These are phyloP conservation scores for Nomia melanderi DNA, from an alignment of 1,140 invertebrate genomes.

Conservation along the genomic window DNA sequence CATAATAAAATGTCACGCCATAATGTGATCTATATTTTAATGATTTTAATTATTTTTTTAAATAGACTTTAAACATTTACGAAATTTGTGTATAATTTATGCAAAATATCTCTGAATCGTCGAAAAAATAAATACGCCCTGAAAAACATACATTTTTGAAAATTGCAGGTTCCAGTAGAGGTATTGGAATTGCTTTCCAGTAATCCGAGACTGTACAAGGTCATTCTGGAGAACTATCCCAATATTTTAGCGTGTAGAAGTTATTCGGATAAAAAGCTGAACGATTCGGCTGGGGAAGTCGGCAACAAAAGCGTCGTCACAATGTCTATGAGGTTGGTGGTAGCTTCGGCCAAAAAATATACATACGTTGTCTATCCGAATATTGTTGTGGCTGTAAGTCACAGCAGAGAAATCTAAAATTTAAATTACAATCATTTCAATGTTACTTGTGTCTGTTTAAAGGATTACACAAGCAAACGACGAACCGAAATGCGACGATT, in stretches of 20 bases:
- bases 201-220: conserved; percentile 86
- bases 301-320: conserved; percentile 81
- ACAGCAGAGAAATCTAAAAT: no score
- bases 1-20: no score
- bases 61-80: no score
- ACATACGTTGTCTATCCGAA: not conserved
- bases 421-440: not conserved
- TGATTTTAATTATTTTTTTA: no score
- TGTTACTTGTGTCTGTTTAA: conserved; percentile 22
- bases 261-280: conserved; percentile 84
- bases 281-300: conserved; percentile 78
- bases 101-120: no score
- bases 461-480: conserved; percentile 75
- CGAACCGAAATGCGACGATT: conserved; percentile 39
- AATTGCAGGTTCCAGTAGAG: conserved; percentile 84
- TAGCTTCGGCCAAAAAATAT: conserved; percentile 10
- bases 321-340: conserved; percentile 83
- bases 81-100: no score
- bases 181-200: conserved; percentile 84
- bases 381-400: no score
- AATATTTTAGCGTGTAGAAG: conserved; percentile 84
- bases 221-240: conserved; percentile 88
- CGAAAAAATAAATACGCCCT: not conserved
- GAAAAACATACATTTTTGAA: conserved; percentile 22
- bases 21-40: no score